These are phyloP conservation scores for Tapirus indicus DNA, from an alignment of 2,797 vertebrate species.

Conservation along the genomic window DNA sequence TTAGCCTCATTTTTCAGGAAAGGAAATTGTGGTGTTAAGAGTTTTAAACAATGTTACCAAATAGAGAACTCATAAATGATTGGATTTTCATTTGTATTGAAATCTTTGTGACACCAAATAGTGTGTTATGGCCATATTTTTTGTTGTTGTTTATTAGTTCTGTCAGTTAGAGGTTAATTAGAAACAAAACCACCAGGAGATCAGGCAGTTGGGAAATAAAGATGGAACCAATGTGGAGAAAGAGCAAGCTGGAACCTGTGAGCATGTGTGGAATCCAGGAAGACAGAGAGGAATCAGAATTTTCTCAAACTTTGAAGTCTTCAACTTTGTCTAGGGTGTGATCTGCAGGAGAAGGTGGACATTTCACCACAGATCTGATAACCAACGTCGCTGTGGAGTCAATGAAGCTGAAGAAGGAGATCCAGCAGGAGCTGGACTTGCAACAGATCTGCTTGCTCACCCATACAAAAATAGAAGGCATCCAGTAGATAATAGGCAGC, in stretches of 20 bases:
- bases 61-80: neutral
- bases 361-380: neutral
- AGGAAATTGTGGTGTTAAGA: neutral
- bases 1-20: neutral
- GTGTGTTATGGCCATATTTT: neutral
- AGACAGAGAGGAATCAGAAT: neutral
- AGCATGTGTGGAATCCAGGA: too few relatives aligned
- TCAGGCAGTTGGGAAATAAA: neutral
- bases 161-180: neutral
- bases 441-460: fast-evolving
- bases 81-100: neutral
- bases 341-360: neutral
- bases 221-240: neutral
- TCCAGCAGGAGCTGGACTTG: neutral
- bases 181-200: neutral
- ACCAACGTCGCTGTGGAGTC: neutral
- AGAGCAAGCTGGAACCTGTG: neutral
- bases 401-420: neutral
- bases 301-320: neutral
- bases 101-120: neutral
- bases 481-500: neutral
- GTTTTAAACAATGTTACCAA: neutral
- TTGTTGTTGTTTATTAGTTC: neutral
- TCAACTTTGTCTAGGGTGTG: neutral
- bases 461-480: fast-evolving